phyloP scores from a whole-genome alignment of 1,140 invertebrate genomes.

The Anastrepha ludens region DNA sequence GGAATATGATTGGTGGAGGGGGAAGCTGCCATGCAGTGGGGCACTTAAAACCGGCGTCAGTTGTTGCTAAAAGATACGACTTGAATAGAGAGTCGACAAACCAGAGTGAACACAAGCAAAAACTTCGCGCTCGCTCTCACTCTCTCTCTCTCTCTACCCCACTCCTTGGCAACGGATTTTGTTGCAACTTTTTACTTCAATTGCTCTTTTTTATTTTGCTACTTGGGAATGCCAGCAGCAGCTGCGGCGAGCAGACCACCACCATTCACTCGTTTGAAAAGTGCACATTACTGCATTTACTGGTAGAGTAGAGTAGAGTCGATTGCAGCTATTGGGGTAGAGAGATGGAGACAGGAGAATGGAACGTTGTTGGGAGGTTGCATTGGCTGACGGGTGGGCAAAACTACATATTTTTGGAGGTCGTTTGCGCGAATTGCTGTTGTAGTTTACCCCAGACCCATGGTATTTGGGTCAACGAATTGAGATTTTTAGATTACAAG shows the following conservation, averaged over 20 bases:
- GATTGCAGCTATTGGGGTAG: background rate
- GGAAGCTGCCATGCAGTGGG: background rate
- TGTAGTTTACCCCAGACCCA: slow-evolving; percentile 40
- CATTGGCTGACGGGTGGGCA: background rate
- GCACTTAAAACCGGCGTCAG: background rate
- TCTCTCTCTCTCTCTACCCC: background rate
- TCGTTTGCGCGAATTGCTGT: slow-evolving; percentile 40
- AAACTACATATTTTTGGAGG: slow-evolving; percentile 49
- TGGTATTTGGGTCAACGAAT: slow-evolving; percentile 49
- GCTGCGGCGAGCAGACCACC: background rate
- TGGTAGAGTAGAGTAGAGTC: background rate
- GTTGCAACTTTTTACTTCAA: background rate
- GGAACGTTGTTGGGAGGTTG: background rate
- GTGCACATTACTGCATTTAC: background rate
- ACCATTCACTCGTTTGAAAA: slow-evolving; percentile 5
- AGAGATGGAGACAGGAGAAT: background rate
- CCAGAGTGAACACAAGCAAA: background rate
- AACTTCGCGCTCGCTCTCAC: background rate
- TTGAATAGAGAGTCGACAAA: background rate
- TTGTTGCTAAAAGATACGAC: background rate
- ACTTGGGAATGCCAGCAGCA: background rate
- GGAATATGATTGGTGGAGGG: background rate
- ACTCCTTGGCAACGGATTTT: background rate
- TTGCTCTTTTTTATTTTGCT: background rate
- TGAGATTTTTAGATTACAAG: slow-evolving; percentile 48